These are phyloP conservation scores for Limulus polyphemus DNA, from an alignment of 2,888 invertebrate genomes.

Conservation along the genomic window DNA sequence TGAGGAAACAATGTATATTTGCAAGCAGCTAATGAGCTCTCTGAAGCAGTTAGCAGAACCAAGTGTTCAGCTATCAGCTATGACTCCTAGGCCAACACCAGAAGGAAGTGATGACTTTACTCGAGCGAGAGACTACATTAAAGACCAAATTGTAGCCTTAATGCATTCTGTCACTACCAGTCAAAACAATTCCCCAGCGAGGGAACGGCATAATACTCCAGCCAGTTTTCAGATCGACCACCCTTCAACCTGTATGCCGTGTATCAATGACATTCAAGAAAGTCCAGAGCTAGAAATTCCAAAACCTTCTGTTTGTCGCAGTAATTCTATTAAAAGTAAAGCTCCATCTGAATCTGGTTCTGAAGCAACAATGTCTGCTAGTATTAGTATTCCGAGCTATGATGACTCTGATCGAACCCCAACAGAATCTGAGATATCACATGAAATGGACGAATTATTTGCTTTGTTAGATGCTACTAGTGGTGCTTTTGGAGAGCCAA, in stretches of 20 bases:
- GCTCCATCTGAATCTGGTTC: conserved; percentile 25
- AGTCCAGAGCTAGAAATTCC: conserved; percentile 19
- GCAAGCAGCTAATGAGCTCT: conserved; percentile 69
- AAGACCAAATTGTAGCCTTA: conserved; percentile 25
- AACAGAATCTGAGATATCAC: conserved; percentile 26
- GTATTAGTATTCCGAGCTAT: conserved; percentile 26
- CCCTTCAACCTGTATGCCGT: not conserved
- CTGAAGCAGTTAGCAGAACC: conserved; percentile 47
- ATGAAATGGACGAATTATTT: conserved; percentile 27
- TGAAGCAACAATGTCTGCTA: conserved; percentile 25
- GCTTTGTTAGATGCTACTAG: conserved; percentile 13
- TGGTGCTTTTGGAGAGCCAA: no score
- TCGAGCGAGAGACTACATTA: conserved; percentile 23
- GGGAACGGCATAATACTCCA: not conserved
- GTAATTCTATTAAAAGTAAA: conserved; percentile 15
- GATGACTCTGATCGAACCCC: conserved; percentile 25
- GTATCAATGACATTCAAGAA: conserved; percentile 12
- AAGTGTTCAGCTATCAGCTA: conserved; percentile 2
- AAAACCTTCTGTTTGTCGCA: conserved; percentile 11
- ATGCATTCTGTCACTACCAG: conserved; percentile 25
- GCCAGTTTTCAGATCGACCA: conserved; percentile 1
- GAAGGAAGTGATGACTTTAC: conserved; percentile 16
- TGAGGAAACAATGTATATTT: conserved; percentile 72
- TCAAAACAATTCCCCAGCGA: conserved; percentile 19
- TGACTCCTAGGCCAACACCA: not conserved